Percentiles rank a stretch among this genome's conserved stretches.
Evolutionary conservation across 37 sponge, comb jelly and placozoan species (phyloP).

Genomic region (Spongia lamella): DNA sequence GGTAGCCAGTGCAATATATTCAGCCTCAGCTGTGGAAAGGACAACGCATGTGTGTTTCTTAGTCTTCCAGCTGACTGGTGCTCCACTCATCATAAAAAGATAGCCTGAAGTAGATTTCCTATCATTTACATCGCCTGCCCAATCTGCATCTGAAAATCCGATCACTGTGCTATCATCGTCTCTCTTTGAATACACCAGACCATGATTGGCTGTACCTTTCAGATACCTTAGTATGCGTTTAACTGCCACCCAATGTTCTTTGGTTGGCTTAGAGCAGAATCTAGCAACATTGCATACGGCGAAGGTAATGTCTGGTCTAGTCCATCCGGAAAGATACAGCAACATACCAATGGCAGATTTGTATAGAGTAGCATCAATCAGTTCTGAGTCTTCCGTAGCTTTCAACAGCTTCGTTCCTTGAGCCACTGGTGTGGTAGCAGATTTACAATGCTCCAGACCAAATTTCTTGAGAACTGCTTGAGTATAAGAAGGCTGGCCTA

Average conservation of each 20-base stretch:
- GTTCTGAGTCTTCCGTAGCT: neutral
- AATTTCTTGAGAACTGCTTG: constrained; percentile 38
- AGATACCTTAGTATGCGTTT: constrained; percentile 3
- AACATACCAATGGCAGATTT: constrained; percentile 10
- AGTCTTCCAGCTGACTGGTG: constrained; percentile 4
- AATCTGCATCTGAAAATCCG: neutral
- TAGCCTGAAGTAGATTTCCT: constrained; percentile 17
- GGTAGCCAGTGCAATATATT: constrained; percentile 51
- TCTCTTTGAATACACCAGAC: constrained; percentile 8
- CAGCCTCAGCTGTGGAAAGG: constrained; percentile 24
- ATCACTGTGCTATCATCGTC: neutral
- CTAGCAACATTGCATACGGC: constrained; percentile 30
- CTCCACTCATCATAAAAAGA: constrained; percentile 3
- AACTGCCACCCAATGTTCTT: neutral
- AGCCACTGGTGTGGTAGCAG: no score
- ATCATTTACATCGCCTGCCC: no score
- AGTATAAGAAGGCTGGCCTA: constrained; percentile 59
- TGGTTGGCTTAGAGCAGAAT: constrained; percentile 1
- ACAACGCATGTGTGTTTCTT: constrained; percentile 8
- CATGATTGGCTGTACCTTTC: constrained; percentile 10
- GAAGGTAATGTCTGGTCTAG: constrained; percentile 56
- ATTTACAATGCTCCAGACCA: constrained; percentile 45
- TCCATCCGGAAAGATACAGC: constrained; percentile 39
- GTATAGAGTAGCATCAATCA: neutral
- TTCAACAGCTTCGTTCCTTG: constrained; percentile 19